Conservation (phyloP, 2,113 vertebrate genomes). For the Reinhardtius hippoglossoides region DNA sequence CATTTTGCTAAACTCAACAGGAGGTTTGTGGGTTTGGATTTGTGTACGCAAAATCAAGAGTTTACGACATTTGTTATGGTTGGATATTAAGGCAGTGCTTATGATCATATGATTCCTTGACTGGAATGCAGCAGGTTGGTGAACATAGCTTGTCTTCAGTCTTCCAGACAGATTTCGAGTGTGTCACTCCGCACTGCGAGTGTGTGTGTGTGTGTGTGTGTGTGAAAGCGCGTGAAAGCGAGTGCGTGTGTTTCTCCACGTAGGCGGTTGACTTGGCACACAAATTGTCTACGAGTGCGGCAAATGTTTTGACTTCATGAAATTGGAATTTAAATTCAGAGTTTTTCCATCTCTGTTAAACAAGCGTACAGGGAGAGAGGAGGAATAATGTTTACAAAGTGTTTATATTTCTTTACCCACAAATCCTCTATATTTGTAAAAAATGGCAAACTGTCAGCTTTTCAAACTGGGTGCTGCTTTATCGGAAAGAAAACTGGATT, state of each 20-base stretch:
- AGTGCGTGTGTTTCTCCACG: background rate
- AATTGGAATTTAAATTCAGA: conserved; percentile 41
- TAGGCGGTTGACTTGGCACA: background rate
- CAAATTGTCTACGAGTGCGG: conserved; percentile 11
- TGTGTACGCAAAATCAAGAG: conserved; percentile 28
- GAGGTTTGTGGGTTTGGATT: conserved; percentile 9
- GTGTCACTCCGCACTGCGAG: conserved; percentile 29
- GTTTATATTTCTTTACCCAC: conserved; percentile 49
- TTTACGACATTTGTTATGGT: conserved; percentile 40
- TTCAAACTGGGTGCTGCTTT: conserved; percentile 57
- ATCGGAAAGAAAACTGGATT: conserved; percentile 57
- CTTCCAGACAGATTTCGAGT: conserved; percentile 37
- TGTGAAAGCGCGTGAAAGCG: background rate
- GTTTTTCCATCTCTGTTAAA: conserved; percentile 40
- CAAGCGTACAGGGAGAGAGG: conserved; percentile 2
- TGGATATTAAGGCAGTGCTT: conserved; percentile 7
- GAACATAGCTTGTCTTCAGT: conserved; percentile 27
- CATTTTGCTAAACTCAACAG: conserved; percentile 26
- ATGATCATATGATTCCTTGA: conserved; percentile 1
- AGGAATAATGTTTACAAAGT: conserved; percentile 73
- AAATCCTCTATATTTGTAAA: conserved; percentile 53
- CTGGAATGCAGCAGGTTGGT: conserved; percentile 30
- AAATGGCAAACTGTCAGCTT: conserved; percentile 43
- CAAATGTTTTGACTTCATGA: conserved; percentile 15
- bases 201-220: background rate